Evolutionary conservation across 2,888 invertebrate species (phyloP), one percentile per base, ranked within the genome.

Genomic region (Lysandra coridon): DNA sequence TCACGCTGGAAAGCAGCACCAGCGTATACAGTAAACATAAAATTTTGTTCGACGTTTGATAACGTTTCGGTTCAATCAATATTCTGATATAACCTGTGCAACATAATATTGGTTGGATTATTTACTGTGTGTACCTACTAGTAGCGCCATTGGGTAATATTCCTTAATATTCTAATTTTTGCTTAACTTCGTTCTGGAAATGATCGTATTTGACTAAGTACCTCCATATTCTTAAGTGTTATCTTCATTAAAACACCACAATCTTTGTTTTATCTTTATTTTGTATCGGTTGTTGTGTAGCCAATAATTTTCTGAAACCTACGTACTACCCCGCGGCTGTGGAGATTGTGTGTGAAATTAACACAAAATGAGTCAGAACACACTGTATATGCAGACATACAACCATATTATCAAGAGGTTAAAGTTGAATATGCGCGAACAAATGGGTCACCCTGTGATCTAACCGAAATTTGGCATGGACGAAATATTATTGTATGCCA

Each of bases 301-400:
- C 49, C 49, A 53, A 75, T 75, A 75, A 75, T 75, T 75, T 44
- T 49, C 75, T 75, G 7, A 75, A 75, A 23, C 75, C 75, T 49
- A 75, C 75, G 75, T 75, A 44, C n/a, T 14, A 53, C 75, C 75
- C 75, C 53, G 75, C n/a, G 75, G 44, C 75, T 49, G 44, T 30
- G 12, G 75, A 12, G 44, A 75, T 53, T 75, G 75, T 30, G 49
- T 74, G 75, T 49, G 53, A 53, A 75, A 49, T 75, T 49, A 23
- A n/a, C 30, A 75, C 49, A 12, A 44, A 44, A 44, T 74, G 33
- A 69, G 33, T 69, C 69, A 69, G 33, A 14, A 69, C 12, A 10
- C 33, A 33, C 30, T 12, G 6, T 23, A 23, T 4, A 23, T 23
- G n/a, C 7, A 12, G 2, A 64, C 7, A 57, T 57, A 57, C 57